phyloP scores from a whole-genome alignment of 2,797 vertebrate species.

The Euphonia xanthogaster region DNA sequence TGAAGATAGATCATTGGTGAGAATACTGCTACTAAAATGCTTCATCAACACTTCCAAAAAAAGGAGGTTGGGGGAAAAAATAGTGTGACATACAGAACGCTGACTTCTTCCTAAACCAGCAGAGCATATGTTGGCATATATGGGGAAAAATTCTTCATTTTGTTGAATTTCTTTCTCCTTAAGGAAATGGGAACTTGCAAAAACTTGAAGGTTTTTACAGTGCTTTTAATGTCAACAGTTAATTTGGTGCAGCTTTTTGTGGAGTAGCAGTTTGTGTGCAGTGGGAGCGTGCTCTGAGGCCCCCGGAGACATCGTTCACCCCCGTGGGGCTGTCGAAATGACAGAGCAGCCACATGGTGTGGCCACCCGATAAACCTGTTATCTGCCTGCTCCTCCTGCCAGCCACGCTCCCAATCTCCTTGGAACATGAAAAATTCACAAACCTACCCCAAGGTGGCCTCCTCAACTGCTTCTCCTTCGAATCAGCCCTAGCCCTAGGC shows the following conservation, averaged over 20 bases:
- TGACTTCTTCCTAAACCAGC: background rate
- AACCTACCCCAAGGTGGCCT: too few relatives aligned
- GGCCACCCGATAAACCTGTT: constrained; percentile 75
- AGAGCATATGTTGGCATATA: background rate
- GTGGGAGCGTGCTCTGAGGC: background rate
- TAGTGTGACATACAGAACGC: background rate
- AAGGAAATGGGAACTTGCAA: background rate
- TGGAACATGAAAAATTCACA: constrained; percentile 73
- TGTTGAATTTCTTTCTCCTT: background rate
- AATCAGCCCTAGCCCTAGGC: too few relatives aligned
- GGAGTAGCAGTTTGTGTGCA: background rate
- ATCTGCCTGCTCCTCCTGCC: constrained; percentile 67
- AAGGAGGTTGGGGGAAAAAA: background rate
- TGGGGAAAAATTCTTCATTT: background rate
- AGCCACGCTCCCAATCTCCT: constrained; percentile 60
- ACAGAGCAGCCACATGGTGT: constrained; percentile 47
- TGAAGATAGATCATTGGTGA: background rate
- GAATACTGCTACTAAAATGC: background rate
- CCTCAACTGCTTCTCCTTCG: too few relatives aligned
- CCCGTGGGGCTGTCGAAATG: constrained; percentile 53
- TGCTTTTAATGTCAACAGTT: background rate
- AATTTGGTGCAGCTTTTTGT: background rate
- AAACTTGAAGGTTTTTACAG: background rate
- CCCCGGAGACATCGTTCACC: constrained; percentile 50
- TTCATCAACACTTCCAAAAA: background rate